phyloP scores from a whole-genome alignment of 2,113 vertebrate genomes.

The Siniperca knerii region DNA sequence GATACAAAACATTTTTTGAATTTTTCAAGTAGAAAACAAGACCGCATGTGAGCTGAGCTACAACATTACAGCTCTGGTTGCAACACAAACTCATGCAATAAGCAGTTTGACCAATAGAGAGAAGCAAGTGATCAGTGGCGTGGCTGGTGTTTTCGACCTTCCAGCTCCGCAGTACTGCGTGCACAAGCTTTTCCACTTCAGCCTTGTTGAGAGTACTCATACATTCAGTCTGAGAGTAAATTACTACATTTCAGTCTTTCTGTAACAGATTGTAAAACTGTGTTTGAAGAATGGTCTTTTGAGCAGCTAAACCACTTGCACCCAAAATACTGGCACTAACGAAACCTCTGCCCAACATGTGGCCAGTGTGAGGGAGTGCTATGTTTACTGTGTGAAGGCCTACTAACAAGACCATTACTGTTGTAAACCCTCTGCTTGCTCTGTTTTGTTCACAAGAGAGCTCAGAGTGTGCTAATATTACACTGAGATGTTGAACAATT shows the following conservation, averaged over 20 bases:
- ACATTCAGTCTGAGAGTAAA: slow-evolving; percentile 26
- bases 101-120: slow-evolving; percentile 59
- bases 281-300: neutral
- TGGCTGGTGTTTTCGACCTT: neutral
- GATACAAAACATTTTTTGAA: slow-evolving; percentile 3
- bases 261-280: slow-evolving; percentile 1
- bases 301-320: neutral
- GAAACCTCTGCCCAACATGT: slow-evolving; percentile 31
- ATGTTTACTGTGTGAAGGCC: neutral
- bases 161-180: slow-evolving; percentile 5
- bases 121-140: slow-evolving; percentile 36
- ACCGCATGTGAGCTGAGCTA: neutral
- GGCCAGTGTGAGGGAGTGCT: slow-evolving; percentile 11
- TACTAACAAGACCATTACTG: neutral
- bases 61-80: neutral
- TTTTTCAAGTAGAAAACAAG: slow-evolving; percentile 35
- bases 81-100: slow-evolving; percentile 23
- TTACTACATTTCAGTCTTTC: neutral
- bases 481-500: slow-evolving; percentile 27
- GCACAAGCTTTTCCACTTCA: slow-evolving; percentile 11
- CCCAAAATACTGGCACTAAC: slow-evolving; percentile 22
- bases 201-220: slow-evolving; percentile 14
- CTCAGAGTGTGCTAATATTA: slow-evolving; percentile 34
- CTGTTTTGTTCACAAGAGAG: neutral
- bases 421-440: slow-evolving; percentile 24